Percentiles rank a stretch among this genome's conserved stretches.
These are phyloP conservation scores for Branchinecta lynchi DNA, from an alignment of 1,140 invertebrate genomes.

Conservation along the genomic window DNA sequence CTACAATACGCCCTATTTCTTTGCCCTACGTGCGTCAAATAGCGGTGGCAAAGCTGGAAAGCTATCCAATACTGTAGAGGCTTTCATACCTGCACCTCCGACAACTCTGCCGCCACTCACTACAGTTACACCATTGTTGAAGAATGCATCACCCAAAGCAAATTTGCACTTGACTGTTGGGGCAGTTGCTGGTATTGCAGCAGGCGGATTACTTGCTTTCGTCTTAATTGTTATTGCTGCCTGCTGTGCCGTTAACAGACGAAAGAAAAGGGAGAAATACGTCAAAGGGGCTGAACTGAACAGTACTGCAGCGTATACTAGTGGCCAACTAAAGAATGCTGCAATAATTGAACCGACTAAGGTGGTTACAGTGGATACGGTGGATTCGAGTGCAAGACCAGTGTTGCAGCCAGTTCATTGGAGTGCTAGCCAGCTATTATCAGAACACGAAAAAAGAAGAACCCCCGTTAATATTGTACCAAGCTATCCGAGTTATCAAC, in stretches of 20 bases:
- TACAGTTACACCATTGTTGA: slow-evolving; percentile 17
- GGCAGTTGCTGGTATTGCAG: background rate
- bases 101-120: slow-evolving; percentile 22
- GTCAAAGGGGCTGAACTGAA: background rate
- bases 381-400: background rate
- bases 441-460: slow-evolving; percentile 41
- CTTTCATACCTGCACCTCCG: slow-evolving; percentile 32
- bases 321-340: background rate
- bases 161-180: background rate
- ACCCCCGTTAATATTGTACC: slow-evolving; percentile 28
- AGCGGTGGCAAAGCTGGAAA: slow-evolving; percentile 31
- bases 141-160: background rate
- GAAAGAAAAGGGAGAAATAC: background rate
- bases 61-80: slow-evolving; percentile 40
- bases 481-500: background rate
- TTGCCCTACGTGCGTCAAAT: slow-evolving; percentile 38
- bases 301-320: background rate
- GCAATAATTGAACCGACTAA: background rate
- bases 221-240: background rate
- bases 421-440: slow-evolving; percentile 41
- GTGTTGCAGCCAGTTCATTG: slow-evolving; percentile 27
- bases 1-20: slow-evolving; percentile 34
- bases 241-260: background rate
- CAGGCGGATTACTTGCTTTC: background rate
- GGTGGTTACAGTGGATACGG: background rate